Percentiles rank a stretch among this genome's conserved stretches.
phyloP scores from a whole-genome alignment of 2,113 vertebrate genomes.

The Cryptoleucopteryx plumbea region DNA sequence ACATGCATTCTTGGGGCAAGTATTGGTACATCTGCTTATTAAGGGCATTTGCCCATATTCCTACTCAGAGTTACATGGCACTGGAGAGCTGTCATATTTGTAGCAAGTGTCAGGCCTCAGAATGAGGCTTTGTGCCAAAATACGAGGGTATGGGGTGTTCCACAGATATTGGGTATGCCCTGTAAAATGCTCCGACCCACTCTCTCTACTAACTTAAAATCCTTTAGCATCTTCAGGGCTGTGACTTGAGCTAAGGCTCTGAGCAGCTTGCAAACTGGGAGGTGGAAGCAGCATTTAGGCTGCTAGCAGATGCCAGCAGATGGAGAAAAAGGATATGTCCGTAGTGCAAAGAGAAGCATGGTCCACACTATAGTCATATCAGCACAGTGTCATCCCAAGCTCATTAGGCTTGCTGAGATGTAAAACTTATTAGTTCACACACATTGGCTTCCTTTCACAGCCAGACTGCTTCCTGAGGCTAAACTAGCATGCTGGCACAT shows the following conservation, averaged over 20 bases:
- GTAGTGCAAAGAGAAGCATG: background rate
- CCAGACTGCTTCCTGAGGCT: constrained; percentile 44
- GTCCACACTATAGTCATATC: background rate
- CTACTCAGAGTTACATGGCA: background rate
- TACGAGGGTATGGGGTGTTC: background rate
- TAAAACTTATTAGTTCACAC: background rate
- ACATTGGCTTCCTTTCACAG: constrained; percentile 17
- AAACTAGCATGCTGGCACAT: background rate
- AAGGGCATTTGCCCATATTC: background rate
- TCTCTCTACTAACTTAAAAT: background rate
- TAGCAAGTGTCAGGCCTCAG: background rate
- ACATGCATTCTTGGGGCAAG: background rate
- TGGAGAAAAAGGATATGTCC: background rate
- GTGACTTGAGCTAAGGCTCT: background rate
- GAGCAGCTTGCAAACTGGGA: background rate
- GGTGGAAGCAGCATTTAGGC: background rate
- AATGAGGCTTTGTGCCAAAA: background rate
- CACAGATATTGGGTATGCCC: background rate
- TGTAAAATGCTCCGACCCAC: background rate
- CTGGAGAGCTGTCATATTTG: background rate
- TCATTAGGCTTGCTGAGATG: background rate
- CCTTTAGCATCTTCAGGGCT: background rate
- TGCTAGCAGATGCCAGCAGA: background rate
- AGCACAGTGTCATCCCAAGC: background rate
- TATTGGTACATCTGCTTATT: background rate